Evolutionary conservation across 30 jellyfish, hydroid and myxozoan species (phyloP).

Genomic region (Mastigias papua): DNA sequence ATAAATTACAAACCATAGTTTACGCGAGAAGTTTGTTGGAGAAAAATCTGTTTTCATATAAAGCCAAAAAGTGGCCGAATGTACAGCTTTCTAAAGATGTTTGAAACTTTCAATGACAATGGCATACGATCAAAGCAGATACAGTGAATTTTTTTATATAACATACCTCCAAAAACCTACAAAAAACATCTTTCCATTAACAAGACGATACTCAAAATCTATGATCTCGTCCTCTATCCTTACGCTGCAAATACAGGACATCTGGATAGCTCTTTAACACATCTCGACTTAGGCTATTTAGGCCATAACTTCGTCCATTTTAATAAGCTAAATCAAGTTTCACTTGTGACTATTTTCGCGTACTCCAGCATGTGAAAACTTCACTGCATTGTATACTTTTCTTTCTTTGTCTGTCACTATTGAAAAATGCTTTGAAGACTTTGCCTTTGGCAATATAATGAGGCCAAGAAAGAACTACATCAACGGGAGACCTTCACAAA

Average conservation of each 20-base stretch:
- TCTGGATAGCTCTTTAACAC: slow-evolving; percentile 40
- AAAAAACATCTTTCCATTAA: slow-evolving; percentile 50
- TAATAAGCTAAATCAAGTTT: neutral
- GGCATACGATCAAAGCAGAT: too few relatives aligned
- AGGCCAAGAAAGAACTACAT: slow-evolving; percentile 8
- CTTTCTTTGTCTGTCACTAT: neutral
- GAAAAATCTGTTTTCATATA: too few relatives aligned
- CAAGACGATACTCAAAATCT: slow-evolving; percentile 31
- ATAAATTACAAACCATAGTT: too few relatives aligned
- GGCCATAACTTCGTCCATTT: slow-evolving; percentile 11
- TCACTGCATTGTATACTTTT: neutral
- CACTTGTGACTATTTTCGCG: neutral
- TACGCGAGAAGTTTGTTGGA: too few relatives aligned
- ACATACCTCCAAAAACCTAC: slow-evolving; percentile 78
- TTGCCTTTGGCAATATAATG: slow-evolving; percentile 9
- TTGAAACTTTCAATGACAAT: too few relatives aligned
- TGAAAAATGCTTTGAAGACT: slow-evolving; percentile 2
- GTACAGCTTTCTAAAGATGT: too few relatives aligned
- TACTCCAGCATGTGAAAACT: neutral
- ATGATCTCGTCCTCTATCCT: slow-evolving; percentile 46
- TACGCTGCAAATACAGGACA: slow-evolving; percentile 59
- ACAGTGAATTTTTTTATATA: neutral
- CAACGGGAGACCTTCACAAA: slow-evolving; percentile 27
- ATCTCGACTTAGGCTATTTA: slow-evolving; percentile 4
- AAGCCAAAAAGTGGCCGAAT: too few relatives aligned